Evolutionary conservation across 2,888 invertebrate species (phyloP).

Genomic region (Torymus aiolomorphi): DNA sequence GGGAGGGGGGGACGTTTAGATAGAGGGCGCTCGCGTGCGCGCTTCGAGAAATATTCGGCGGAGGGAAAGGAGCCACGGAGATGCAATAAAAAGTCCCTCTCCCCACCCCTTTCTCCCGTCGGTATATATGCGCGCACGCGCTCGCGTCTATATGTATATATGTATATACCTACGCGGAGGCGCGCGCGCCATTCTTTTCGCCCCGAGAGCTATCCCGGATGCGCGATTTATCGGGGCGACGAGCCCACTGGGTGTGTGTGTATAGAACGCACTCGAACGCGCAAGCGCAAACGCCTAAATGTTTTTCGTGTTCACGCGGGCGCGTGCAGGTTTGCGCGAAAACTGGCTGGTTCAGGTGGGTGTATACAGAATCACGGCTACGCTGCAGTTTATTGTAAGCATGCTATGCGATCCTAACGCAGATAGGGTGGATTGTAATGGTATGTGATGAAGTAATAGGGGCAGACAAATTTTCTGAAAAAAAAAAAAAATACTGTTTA

Average conservation of each 20-base stretch:
- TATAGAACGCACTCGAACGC: background rate
- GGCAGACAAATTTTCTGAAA: too few relatives aligned
- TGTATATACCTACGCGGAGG: conserved; percentile 9
- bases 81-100: conserved; percentile 49
- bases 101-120: conserved; percentile 12
- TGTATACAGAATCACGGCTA: too few relatives aligned
- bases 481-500: too few relatives aligned
- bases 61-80: conserved; percentile 20
- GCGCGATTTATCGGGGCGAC: conserved; percentile 47
- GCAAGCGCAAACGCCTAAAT: conserved; percentile 42
- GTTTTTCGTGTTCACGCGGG: too few relatives aligned
- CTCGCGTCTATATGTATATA: too few relatives aligned
- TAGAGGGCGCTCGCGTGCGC: background rate
- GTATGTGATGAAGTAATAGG: too few relatives aligned
- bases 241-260: conserved; percentile 4
- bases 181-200: conserved; percentile 32
- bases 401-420: too few relatives aligned
- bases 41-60: conserved; percentile 29
- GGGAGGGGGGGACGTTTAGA: too few relatives aligned
- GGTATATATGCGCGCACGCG: too few relatives aligned
- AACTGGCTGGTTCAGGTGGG: conserved; percentile 9
- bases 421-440: too few relatives aligned
- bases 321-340: background rate
- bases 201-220: background rate
- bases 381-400: too few relatives aligned